Base-by-base conservation (phyloP, 2,888 invertebrate genomes). In the Mesochorus sp. region DNA sequence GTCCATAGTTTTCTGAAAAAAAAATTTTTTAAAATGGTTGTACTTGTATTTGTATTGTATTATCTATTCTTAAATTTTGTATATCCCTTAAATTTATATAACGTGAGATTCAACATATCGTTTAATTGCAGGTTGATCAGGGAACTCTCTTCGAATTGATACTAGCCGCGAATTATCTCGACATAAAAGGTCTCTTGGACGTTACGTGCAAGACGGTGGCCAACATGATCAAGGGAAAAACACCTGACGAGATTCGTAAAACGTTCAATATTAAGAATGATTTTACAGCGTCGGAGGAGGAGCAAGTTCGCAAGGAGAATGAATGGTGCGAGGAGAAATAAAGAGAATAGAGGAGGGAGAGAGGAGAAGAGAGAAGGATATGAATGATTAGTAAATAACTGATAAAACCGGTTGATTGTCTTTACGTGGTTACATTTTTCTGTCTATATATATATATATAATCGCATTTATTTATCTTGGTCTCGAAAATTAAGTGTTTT, bases 151-250 rank as follows among this genome's bases (percentile, higher is more conserved):
- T 98, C 90, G 99, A 99, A 92, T 92, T 99, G 44, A 99, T 99
- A 86, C 92, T 99, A 92, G 98, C 99, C 57, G 98, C 99, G 5
- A 99, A 99, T 91, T 99, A 99, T 90, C 93, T 99, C 87, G 98
- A 99, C 88, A 99, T 99, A 81, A 97, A 97, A 90, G 97, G 98
- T 0, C 93, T 99, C 73, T 92, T 99, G 86, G 99, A 99, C 92
- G 99, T 99, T 0, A 98, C 99, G 0, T 99, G 99, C 92, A 99
- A 99, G 92, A 98, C 98, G 0, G 98, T 98, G 57, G 98, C 98
- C 3, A 98, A 98, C 90, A 98, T 99, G 98, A 98, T 99, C 85
- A 98, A 98, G 91, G 98, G 98, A 10, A 99, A 98, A 89, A 97
- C 98, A n/a, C 98, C 98, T 0, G 98, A 98, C 87, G 98, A 98